Evolutionary conservation across 2,797 vertebrate species (phyloP).

Genomic region (Apodemus agrarius): DNA sequence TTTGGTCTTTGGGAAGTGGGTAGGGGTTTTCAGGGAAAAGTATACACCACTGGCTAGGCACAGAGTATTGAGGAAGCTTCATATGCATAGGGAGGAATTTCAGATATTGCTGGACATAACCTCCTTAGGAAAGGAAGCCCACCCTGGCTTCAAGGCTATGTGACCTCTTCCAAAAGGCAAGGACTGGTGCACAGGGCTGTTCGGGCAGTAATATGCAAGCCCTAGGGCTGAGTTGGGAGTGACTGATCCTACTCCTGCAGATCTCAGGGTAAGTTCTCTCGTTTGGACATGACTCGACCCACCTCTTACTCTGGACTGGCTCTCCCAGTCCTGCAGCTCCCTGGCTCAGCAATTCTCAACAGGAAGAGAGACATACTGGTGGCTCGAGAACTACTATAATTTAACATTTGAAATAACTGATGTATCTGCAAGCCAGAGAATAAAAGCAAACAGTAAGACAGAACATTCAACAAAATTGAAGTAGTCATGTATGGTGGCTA

Average conservation of each 20-base stretch:
- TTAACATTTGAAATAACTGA: not conserved
- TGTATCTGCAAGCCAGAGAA: not conserved
- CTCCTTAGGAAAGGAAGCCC: not conserved
- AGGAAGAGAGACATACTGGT: not conserved
- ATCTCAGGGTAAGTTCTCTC: not conserved
- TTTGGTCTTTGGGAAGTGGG: not conserved
- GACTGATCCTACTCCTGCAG: not conserved
- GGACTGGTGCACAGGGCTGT: not conserved
- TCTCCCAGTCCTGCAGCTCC: not conserved
- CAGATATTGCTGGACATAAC: not conserved
- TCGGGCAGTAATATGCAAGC: not conserved
- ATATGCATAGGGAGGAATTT: not conserved
- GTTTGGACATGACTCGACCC: not conserved
- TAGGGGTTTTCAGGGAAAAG: not conserved
- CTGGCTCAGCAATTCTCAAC: not conserved
- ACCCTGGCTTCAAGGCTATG: not conserved
- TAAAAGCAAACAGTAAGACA: not conserved
- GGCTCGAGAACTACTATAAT: constrained; percentile 10
- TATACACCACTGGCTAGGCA: not conserved
- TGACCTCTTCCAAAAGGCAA: not conserved
- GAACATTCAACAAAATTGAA: constrained; percentile 19
- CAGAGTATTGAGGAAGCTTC: not conserved
- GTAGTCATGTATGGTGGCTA: not conserved
- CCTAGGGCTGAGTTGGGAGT: not conserved
- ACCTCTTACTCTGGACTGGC: no score